A percentile compares a stretch with the other conserved stretches of the same genome.
Conservation (phyloP, 2,797 vertebrate genomes). For the Monodelphis domestica region DNA sequence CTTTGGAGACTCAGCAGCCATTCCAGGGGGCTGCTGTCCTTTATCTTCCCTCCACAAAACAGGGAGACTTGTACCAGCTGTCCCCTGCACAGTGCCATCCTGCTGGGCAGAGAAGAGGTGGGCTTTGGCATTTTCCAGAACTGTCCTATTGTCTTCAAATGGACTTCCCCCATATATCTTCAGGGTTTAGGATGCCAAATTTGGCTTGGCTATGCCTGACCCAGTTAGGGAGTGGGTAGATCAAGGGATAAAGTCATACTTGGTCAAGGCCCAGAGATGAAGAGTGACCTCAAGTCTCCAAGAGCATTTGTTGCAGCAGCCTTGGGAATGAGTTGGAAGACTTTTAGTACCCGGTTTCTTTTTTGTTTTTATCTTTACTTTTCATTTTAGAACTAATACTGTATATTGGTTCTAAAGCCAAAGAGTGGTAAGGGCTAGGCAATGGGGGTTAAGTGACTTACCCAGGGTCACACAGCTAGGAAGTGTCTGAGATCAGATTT, state of each 20-base stretch:
- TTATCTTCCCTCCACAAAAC: background rate
- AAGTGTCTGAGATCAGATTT: no score
- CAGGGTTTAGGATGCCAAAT: background rate
- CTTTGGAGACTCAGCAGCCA: background rate
- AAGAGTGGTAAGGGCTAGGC: no score
- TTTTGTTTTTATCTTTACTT: no score
- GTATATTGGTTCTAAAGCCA: no score
- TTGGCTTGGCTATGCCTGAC: background rate
- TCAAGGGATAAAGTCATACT: background rate
- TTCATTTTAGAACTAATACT: no score
- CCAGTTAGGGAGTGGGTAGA: accelerated
- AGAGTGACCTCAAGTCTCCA: background rate
- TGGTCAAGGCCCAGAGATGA: background rate
- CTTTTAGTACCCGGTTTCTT: background rate
- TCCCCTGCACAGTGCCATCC: background rate
- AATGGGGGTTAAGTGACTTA: no score
- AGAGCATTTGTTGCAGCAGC: background rate
- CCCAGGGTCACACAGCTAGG: no score
- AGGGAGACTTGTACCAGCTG: conserved; percentile 4
- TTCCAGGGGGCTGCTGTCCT: background rate
- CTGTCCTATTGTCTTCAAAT: background rate
- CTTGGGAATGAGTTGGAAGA: background rate
- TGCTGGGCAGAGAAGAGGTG: background rate
- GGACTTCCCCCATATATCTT: background rate
- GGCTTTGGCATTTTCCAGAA: background rate